Evolutionary conservation across 2,888 invertebrate species (phyloP).

Genomic region (Mimachlamys varia): DNA sequence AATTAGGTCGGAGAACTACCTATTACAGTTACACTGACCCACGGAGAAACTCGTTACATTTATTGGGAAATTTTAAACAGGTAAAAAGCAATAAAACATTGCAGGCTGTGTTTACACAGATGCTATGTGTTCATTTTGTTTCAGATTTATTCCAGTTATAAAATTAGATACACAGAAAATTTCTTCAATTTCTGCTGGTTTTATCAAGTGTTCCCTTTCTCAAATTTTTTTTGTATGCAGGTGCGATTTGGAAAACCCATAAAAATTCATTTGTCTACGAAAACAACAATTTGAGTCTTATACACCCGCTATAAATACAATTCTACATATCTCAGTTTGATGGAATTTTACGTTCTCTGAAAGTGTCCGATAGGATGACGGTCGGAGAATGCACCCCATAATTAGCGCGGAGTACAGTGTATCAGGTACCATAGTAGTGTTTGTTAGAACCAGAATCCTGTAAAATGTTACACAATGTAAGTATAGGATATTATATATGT

Average conservation of each 20-base stretch:
- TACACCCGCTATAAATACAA: background rate
- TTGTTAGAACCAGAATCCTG: background rate
- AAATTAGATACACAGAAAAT: background rate
- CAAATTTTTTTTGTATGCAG: background rate
- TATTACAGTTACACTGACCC: background rate
- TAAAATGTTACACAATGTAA: background rate
- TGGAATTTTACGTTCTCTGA: background rate
- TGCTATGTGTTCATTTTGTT: background rate
- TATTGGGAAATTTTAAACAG: background rate
- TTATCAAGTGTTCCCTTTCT: background rate
- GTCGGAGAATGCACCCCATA: background rate
- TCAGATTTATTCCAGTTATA: background rate
- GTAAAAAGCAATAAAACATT: background rate
- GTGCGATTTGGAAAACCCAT: background rate
- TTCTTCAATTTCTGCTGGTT: background rate
- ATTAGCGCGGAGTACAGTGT: background rate
- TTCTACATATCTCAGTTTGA: background rate
- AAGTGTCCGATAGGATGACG: background rate
- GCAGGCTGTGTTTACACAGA: background rate
- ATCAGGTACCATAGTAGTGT: background rate
- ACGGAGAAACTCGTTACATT: background rate
- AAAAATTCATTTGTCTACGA: background rate
- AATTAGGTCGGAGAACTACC: background rate
- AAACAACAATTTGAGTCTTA: background rate
- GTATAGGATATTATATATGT: background rate